Base-by-base conservation (phyloP, 2,888 invertebrate genomes). In the Netelia melanura region DNA sequence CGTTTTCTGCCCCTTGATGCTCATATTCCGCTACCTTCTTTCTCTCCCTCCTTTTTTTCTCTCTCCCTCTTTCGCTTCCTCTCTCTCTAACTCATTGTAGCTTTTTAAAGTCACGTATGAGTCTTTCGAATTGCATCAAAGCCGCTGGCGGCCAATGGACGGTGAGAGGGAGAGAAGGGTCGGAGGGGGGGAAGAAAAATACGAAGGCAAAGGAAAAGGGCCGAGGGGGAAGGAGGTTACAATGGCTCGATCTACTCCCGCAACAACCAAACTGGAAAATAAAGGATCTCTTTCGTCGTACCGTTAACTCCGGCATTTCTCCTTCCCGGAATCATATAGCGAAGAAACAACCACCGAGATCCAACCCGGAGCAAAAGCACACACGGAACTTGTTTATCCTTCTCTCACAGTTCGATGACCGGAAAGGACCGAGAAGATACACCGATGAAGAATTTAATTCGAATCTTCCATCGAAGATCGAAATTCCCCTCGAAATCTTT, bases 81-180 rank as follows among this genome's bases (percentile, higher is more conserved):
- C 43, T 48, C 64, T 25, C 54, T 72, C 56, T 67, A 43, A 30
- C 48, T 30, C 10, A 10, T 30, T 64, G 44, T 80, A 54, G 62
- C 72, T 76, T 84, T 83, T 70, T 5, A 78, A 72, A 77, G 78
- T 72, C 86, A 81, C 85, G 83, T 87, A 86, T 83, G 79, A 78
- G 71, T 86, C 81, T 83, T 83, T 86, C 77, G 79, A 86, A 86
- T 86, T 78, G 81, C 82, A 87, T 81, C 86, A 85, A 85, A 82
- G 75, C 77, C 61, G 52, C 30, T 52, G 38, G 52, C n/a, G 10
- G 21, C 58, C 21, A 48, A 11, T 56, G 44, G 58, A 43, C 68
- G 56, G 56, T 10, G 58, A 10, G 64, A 62, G 21, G 17, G 54
- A 61, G 54, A 82, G 25, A 52, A 25, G 56, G 43, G 75, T 65